Conservation (phyloP, 2,797 vertebrate genomes). For the Premnoplex brunnescens region DNA sequence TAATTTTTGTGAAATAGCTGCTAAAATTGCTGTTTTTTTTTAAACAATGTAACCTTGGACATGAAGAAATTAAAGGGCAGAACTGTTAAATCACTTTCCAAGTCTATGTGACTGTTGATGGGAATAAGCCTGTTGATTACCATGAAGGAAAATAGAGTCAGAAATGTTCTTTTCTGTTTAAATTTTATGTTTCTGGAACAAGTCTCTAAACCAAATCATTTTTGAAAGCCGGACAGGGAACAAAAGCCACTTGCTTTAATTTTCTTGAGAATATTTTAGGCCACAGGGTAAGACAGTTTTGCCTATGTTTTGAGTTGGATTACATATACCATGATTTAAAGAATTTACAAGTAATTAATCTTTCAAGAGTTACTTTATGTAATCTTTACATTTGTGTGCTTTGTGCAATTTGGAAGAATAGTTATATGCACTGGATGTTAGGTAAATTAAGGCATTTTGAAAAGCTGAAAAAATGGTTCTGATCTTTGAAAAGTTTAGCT, state of each 20-base stretch:
- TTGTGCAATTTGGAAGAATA: not conserved
- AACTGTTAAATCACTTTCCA: not conserved
- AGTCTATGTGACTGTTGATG: not conserved
- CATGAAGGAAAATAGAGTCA: not conserved
- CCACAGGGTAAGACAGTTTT: not conserved
- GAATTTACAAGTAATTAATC: not conserved
- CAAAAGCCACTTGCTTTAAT: not conserved
- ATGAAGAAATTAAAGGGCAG: not conserved
- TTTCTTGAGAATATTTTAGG: not conserved
- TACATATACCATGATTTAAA: not conserved
- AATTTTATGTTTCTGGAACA: not conserved
- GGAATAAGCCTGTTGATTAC: not conserved
- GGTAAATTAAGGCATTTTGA: not conserved
- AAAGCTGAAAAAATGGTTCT: not conserved
- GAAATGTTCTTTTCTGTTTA: not conserved
- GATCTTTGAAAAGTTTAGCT: not conserved
- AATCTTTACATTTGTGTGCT: not conserved
- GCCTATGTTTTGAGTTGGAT: not conserved
- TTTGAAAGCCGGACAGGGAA: not conserved
- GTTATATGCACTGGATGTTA: accelerated
- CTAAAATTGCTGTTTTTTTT: not conserved
- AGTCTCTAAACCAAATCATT: not conserved
- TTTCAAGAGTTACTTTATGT: not conserved
- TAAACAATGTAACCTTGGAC: not conserved
- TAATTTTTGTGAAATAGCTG: not conserved